Conservation (phyloP, 2,888 invertebrate species). For the Monopis laevigella region DNA sequence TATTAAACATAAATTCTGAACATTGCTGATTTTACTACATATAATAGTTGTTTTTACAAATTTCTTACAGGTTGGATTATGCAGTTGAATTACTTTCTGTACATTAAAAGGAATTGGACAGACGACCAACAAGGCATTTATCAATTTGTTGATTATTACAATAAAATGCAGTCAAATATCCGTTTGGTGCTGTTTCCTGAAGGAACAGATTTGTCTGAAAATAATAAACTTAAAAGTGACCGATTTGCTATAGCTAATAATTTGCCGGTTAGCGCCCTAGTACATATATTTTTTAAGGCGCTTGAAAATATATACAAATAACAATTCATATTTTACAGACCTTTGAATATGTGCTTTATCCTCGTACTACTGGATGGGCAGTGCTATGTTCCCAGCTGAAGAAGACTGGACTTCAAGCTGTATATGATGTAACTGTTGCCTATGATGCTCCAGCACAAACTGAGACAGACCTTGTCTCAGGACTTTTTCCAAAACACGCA, state of each 20-base stretch:
- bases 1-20: not conserved
- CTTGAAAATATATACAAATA: not conserved
- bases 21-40: not conserved
- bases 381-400: constrained; percentile 67
- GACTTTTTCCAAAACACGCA: constrained; percentile 77
- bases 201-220: constrained; percentile 83
- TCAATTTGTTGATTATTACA: constrained; percentile 77
- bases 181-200: constrained; percentile 88
- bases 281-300: too few relatives aligned
- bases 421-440: constrained; percentile 89
- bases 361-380: constrained; percentile 84
- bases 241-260: constrained; percentile 74
- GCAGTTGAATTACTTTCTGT: constrained; percentile 87
- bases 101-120: constrained; percentile 85
- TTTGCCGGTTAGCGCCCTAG: constrained; percentile 66
- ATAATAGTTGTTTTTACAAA: not conserved
- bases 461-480: constrained; percentile 75
- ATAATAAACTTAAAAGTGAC: constrained; percentile 75
- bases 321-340: constrained; percentile 25
- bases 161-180: constrained; percentile 69
- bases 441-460: constrained; percentile 83
- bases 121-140: constrained; percentile 74
- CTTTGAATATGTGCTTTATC: constrained; percentile 84
- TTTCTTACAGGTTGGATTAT: constrained; percentile 79
- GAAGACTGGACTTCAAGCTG: constrained; percentile 72